These are phyloP conservation scores for Hippasteria phrygiana DNA, from an alignment of 53 echinoderm and acorn worm species.

Conservation along the genomic window DNA sequence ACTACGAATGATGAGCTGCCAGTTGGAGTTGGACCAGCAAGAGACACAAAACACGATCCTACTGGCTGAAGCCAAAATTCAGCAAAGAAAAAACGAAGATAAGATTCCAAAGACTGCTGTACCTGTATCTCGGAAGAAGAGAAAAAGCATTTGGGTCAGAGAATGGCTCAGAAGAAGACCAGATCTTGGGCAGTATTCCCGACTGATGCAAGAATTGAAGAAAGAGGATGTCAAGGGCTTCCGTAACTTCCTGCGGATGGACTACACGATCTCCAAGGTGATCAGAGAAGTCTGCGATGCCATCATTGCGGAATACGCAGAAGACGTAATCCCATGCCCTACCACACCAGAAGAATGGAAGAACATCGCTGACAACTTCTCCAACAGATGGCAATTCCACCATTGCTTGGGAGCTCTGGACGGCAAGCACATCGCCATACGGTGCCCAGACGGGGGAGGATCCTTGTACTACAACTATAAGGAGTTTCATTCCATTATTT, in stretches of 20 bases:
- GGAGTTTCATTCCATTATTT: slow-evolving; percentile 32
- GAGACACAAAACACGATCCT: too few species aligned
- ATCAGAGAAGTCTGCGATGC: slow-evolving; percentile 71
- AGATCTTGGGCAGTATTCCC: not conserved
- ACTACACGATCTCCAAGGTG: slow-evolving; percentile 45
- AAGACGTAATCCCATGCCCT: not conserved
- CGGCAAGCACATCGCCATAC: slow-evolving; percentile 59
- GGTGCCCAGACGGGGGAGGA: slow-evolving; percentile 33
- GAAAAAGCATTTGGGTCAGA: too few species aligned
- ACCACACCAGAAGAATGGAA: not conserved
- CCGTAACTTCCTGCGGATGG: slow-evolving; percentile 63
- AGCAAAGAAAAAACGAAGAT: too few species aligned
- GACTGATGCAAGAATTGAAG: slow-evolving; percentile 26
- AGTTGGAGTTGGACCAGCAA: too few species aligned
- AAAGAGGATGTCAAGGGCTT: slow-evolving; percentile 62
- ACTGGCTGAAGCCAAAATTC: too few species aligned
- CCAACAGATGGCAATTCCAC: slow-evolving; percentile 65
- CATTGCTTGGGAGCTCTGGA: slow-evolving; percentile 61
- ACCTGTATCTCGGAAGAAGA: too few species aligned
- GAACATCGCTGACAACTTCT: slow-evolving; percentile 38
- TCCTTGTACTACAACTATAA: slow-evolving; percentile 71
- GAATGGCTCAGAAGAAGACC: too few species aligned
- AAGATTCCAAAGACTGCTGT: too few species aligned
- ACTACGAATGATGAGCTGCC: too few species aligned
- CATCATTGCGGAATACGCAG: slow-evolving; percentile 47